Conservation (phyloP, 2,113 vertebrate species). For the Lophius piscatorius region DNA sequence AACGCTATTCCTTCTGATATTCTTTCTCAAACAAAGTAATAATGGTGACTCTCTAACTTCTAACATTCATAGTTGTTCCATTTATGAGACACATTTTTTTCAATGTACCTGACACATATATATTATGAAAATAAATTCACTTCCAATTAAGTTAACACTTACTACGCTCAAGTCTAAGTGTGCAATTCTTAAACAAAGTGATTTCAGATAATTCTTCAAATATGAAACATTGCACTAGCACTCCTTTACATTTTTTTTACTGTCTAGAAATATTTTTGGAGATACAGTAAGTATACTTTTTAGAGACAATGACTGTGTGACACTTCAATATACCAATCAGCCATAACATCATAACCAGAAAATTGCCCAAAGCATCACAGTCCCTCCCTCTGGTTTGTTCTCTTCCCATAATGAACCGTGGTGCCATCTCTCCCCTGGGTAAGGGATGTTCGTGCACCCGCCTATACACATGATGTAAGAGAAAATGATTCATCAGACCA, state of each 20-base stretch:
- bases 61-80: constrained; percentile 28
- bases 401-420: too few relatives aligned
- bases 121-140: constrained; percentile 49
- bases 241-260: constrained; percentile 13
- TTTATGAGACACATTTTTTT: constrained; percentile 10
- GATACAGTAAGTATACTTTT: too few relatives aligned
- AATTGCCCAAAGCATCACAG: too few relatives aligned
- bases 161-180: constrained; percentile 41
- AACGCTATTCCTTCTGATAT: constrained; percentile 47
- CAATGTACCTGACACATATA: constrained; percentile 20
- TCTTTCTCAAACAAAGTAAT: constrained; percentile 32
- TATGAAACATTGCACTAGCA: constrained; percentile 18
- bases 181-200: constrained; percentile 51
- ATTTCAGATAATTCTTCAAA: constrained; percentile 45
- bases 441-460: too few relatives aligned
- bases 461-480: too few relatives aligned
- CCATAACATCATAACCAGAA: too few relatives aligned
- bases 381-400: too few relatives aligned
- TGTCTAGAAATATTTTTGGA: not conserved
- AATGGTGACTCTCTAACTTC: constrained; percentile 26
- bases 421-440: too few relatives aligned
- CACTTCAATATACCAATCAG: too few relatives aligned
- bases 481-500: too few relatives aligned
- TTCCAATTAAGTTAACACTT: constrained; percentile 29
- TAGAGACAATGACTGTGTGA: too few relatives aligned